Base-by-base conservation (phyloP, 2,113 vertebrate genomes). In the Tautogolabrus adspersus region DNA sequence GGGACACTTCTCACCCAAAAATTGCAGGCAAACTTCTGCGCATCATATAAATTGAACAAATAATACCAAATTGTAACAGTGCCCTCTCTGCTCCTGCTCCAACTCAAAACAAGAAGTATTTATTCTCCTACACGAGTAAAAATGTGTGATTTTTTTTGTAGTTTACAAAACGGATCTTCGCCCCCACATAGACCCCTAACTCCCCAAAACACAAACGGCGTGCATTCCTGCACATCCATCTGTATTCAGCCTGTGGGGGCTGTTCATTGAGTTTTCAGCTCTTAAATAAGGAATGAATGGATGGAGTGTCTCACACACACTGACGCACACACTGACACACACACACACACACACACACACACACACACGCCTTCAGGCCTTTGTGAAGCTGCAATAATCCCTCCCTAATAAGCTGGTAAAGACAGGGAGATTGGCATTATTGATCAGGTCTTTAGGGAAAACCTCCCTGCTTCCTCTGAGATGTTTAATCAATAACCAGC, bases 351-450 rank as follows among this genome's bases (percentile, higher is more conserved):
- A 34, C 30, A 6, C 5, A 6, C 51, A 46, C 63, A 55, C 55
- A 62, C 23, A 66, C 40, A 21, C 8, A 26, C 8, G 12, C 59
- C 72, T 42, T 37, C 42, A 61, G 77, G 68, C 67, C 49, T 10
- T 30, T 4, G 42, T 68, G 60, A 72, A 85, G 70, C 78, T 26
- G 74, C 63, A 44, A 51, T 88, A 83, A 90, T 87, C 83, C 64
- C 54, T 66, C 11, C 65, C 77, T 89, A 88, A 92, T 89, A 79
- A 84, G 85, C 65, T 15, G 65, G 74, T 83, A 76, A 88, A 90
- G 88, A 91, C 83, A 52, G 51, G 52, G 56, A 42, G 70, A 76
- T 82, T 57, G 86, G 56, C 70, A 26, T 30, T 83, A 89, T 88
- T 42, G 91, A 91, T 84, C 74, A 64, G 66, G 61, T 65, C 75